These are phyloP conservation scores for Ecdyonurus torrentis DNA, from an alignment of 2,888 invertebrate species.

Conservation along the genomic window DNA sequence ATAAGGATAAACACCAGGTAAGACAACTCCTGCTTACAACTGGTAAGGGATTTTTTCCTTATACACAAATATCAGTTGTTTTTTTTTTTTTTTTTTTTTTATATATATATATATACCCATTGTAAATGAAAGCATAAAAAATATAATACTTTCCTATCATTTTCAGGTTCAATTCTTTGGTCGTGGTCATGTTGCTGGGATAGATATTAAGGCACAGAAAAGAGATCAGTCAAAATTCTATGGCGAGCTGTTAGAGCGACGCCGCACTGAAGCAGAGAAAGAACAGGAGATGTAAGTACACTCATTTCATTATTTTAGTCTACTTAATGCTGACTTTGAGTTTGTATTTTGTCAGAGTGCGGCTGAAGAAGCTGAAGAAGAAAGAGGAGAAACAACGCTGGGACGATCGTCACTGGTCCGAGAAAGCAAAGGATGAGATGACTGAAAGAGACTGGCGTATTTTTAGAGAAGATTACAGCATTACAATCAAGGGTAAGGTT, in stretches of 20 bases:
- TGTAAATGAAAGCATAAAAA: too few relatives aligned
- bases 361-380: slow-evolving; percentile 79
- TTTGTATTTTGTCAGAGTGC: too few relatives aligned
- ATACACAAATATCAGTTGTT: neutral
- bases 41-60: neutral
- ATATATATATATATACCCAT: too few relatives aligned
- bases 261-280: slow-evolving; percentile 91
- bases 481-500: slow-evolving; percentile 83
- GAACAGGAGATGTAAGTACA: slow-evolving; percentile 66
- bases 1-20: slow-evolving; percentile 84
- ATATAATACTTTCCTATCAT: too few relatives aligned
- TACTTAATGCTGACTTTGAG: neutral
- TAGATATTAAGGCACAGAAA: slow-evolving; percentile 92
- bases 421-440: slow-evolving; percentile 89
- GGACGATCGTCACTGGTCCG: slow-evolving; percentile 99
- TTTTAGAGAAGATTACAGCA: slow-evolving; percentile 97
- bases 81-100: too few relatives aligned
- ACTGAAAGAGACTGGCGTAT: slow-evolving; percentile 99
- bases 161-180: slow-evolving; percentile 83
- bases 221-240: slow-evolving; percentile 95
- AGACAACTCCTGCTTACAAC: neutral
- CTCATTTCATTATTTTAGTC: neutral
- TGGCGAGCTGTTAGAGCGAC: slow-evolving; percentile 82
- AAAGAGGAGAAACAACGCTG: slow-evolving; percentile 97
- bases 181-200: slow-evolving; percentile 92